Evolutionary conservation across 2,797 vertebrate genomes (phyloP).

Genomic region (Myotis daubentonii): DNA sequence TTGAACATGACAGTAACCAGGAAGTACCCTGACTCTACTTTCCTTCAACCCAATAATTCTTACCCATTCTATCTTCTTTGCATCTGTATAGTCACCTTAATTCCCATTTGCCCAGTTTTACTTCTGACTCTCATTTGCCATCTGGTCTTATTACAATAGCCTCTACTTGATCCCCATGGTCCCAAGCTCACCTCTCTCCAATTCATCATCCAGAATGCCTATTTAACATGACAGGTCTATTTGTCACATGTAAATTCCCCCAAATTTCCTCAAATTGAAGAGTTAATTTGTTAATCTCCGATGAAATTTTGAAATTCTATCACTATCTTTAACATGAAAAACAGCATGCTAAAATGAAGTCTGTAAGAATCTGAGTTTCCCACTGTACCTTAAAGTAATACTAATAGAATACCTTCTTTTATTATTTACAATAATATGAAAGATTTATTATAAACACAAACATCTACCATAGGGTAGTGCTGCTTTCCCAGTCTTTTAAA

Average conservation of each 20-base stretch:
- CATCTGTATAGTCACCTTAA: neutral
- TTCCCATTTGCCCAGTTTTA: neutral
- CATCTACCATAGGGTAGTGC: neutral
- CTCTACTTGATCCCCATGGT: neutral
- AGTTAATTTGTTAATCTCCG: neutral
- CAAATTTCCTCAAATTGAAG: slow-evolving; percentile 13
- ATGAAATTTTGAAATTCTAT: slow-evolving; percentile 26
- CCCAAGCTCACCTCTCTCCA: neutral
- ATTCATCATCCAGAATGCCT: neutral
- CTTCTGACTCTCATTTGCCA: neutral
- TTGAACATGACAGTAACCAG: neutral
- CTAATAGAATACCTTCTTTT: neutral
- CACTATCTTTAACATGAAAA: slow-evolving; percentile 42
- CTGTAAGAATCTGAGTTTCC: neutral
- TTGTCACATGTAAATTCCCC: neutral
- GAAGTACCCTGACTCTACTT: neutral
- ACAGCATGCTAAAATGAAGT: neutral
- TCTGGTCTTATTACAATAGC: neutral
- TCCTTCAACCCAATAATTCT: neutral
- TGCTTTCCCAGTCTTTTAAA: neutral
- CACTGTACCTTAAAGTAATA: neutral
- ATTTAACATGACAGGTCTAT: neutral
- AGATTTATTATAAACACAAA: slow-evolving; percentile 34
- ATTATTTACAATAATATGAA: neutral
- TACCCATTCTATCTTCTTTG: neutral